These are phyloP conservation scores for Rhagoletis pomonella DNA, from an alignment of 1,140 invertebrate species.

Conservation along the genomic window DNA sequence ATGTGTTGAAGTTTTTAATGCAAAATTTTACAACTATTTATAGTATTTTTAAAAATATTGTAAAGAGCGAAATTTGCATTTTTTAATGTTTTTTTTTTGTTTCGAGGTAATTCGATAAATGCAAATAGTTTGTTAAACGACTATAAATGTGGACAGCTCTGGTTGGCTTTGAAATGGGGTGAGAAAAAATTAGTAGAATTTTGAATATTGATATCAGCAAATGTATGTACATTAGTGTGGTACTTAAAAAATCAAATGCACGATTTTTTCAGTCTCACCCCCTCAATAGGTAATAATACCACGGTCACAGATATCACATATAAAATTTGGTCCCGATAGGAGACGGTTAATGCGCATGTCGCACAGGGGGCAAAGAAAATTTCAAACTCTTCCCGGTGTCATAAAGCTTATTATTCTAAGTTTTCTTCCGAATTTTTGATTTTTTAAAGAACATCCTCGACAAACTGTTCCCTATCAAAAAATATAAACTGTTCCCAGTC, in stretches of 20 bases:
- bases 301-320: too few relatives aligned
- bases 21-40: not conserved
- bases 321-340: too few relatives aligned
- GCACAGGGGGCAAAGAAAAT: too few relatives aligned
- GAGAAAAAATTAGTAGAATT: not conserved
- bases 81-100: not conserved
- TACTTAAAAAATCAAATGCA: too few relatives aligned
- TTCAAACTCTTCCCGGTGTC: too few relatives aligned
- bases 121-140: slow-evolving; percentile 11
- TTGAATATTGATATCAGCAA: not conserved
- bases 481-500: not conserved
- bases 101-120: not conserved
- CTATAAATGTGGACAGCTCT: not conserved
- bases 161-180: slow-evolving; percentile 4
- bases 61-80: not conserved
- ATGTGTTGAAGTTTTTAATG: not conserved
- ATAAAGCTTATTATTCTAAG: too few relatives aligned
- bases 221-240: not conserved
- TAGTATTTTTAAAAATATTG: not conserved
- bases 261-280: too few relatives aligned
- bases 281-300: too few relatives aligned
- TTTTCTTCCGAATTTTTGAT: too few relatives aligned
- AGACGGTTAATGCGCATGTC: too few relatives aligned
- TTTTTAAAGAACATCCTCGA: too few relatives aligned
- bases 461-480: too few relatives aligned